Conservation (phyloP, 2,113 vertebrate genomes). For the Leucopsar rothschildi region DNA sequence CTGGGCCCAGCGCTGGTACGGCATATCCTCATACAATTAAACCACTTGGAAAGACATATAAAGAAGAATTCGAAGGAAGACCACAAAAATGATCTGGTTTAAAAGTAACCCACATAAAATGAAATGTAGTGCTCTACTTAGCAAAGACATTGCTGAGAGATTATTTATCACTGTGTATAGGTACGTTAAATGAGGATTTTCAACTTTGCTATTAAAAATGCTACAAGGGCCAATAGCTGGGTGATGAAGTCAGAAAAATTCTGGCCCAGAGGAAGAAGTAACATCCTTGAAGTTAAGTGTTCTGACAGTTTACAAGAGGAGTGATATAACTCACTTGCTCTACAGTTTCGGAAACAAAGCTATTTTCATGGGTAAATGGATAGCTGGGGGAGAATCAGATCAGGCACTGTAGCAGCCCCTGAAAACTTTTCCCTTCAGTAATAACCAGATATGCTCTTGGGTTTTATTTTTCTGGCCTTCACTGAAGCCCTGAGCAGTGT, state of each 20-base stretch:
- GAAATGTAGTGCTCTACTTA: neutral
- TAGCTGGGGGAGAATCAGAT: neutral
- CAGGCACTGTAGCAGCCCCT: neutral
- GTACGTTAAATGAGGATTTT: neutral
- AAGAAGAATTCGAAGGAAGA: conserved; percentile 13
- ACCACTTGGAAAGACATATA: neutral
- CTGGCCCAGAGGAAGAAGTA: neutral
- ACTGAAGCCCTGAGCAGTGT: neutral
- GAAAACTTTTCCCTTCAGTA: neutral
- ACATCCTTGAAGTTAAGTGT: neutral
- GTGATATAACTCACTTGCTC: neutral
- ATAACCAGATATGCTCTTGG: neutral
- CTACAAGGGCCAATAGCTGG: neutral
- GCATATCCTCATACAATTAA: neutral
- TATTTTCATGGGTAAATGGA: neutral
- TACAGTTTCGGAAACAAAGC: neutral
- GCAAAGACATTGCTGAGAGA: neutral
- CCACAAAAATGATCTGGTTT: neutral
- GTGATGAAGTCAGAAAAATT: neutral
- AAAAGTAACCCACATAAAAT: neutral
- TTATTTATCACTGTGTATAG: neutral
- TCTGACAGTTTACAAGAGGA: neutral
- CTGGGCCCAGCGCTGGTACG: neutral
- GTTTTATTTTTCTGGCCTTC: neutral
- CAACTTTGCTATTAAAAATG: neutral